phyloP scores from a whole-genome alignment of 64 coral and sea anemone genomes.

The Dendrophyllia cribrosa region DNA sequence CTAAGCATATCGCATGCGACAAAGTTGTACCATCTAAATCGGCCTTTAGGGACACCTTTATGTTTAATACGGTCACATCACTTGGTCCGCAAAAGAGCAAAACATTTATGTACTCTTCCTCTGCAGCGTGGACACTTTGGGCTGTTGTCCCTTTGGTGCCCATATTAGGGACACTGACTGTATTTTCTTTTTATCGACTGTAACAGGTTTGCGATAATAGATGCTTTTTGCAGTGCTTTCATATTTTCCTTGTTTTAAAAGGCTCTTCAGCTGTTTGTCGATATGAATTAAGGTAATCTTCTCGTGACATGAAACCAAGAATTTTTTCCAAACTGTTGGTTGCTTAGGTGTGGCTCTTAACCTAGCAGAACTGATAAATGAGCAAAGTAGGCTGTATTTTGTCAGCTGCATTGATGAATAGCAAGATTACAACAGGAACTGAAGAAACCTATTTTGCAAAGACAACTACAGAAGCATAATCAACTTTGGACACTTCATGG shows the following conservation, averaged over 20 bases:
- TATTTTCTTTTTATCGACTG: no score
- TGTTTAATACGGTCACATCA: no score
- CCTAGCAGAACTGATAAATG: not conserved
- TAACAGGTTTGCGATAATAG: not conserved
- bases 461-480: not conserved
- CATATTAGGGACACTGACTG: no score
- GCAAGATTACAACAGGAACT: not conserved
- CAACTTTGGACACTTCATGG: not conserved
- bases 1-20: no score
- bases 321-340: constrained; percentile 14
- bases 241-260: not conserved
- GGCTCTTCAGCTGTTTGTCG: constrained; percentile 10
- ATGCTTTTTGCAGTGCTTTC: not conserved
- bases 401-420: constrained; percentile 22
- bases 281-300: not conserved
- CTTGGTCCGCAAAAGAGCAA: no score
- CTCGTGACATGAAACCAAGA: not conserved
- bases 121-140: no score
- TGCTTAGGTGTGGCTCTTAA: constrained; percentile 9
- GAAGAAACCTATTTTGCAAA: not conserved
- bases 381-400: constrained; percentile 33
- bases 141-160: no score
- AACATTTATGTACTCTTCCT: no score
- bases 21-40: no score
- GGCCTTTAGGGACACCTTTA: no score